Percentiles rank a stretch among this genome's conserved stretches.
phyloP scores from a whole-genome alignment of 2,797 vertebrate genomes.

The Falco columbarius region DNA sequence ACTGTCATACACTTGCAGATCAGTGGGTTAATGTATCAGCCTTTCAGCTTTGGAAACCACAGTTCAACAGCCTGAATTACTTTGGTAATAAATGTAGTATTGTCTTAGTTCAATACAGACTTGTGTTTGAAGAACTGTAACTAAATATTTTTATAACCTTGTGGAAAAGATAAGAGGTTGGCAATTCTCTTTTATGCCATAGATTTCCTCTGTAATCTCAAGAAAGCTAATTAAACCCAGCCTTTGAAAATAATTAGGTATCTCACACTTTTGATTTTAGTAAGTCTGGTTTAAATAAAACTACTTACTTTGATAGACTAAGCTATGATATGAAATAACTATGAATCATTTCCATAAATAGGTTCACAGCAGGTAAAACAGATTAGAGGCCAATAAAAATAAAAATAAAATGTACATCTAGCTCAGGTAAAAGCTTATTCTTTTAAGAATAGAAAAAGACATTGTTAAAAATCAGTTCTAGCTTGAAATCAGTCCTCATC shows the following conservation, averaged over 20 bases:
- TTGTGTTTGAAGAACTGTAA: conserved; percentile 45
- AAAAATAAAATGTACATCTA: not conserved
- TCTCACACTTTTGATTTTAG: not conserved
- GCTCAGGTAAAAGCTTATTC: not conserved
- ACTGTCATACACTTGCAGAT: not conserved
- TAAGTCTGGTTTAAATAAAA: conserved; percentile 38
- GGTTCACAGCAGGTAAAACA: not conserved
- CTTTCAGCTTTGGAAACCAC: conserved; percentile 56
- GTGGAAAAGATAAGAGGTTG: conserved; percentile 39
- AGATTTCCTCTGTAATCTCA: conserved; percentile 20
- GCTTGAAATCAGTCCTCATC: not conserved
- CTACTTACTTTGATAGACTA: not conserved
- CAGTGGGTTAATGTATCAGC: conserved; percentile 49
- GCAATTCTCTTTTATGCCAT: conserved; percentile 23
- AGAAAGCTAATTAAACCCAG: conserved; percentile 34
- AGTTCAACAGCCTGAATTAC: conserved; percentile 52
- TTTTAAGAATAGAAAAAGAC: not conserved
- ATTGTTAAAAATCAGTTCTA: not conserved
- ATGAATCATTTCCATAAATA: not conserved
- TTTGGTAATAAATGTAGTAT: conserved; percentile 41
- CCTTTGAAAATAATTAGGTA: conserved; percentile 25
- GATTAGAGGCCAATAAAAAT: not conserved
- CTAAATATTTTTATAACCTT: conserved; percentile 62
- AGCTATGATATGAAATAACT: not conserved
- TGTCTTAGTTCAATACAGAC: conserved; percentile 11